Percentiles rank a stretch among this genome's conserved stretches.
Conservation (phyloP, 2,113 vertebrate genomes). For the Mandrillus leucophaeus region DNA sequence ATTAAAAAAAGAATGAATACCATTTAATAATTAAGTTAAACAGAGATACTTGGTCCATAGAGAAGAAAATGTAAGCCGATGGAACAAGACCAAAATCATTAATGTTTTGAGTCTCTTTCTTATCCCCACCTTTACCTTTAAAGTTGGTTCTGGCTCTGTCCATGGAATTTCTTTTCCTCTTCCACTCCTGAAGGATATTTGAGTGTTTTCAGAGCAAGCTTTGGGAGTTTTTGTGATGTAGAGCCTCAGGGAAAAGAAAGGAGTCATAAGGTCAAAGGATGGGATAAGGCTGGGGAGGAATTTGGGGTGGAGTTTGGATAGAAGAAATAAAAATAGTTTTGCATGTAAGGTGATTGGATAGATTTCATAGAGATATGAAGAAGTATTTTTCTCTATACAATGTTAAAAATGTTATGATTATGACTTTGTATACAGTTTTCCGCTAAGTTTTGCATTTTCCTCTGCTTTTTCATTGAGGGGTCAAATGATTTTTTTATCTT, state of each 20-base stretch:
- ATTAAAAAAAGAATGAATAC: not conserved
- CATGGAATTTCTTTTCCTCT: not conserved
- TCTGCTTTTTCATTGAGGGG: not conserved
- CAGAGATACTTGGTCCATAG: not conserved
- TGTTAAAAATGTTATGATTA: not conserved
- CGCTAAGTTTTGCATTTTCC: not conserved
- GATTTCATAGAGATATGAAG: not conserved
- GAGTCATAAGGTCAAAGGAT: not conserved
- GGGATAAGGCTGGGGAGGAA: not conserved
- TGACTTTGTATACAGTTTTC: not conserved
- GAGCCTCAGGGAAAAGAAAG: not conserved
- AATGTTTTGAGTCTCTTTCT: not conserved
- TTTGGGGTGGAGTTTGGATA: not conserved
- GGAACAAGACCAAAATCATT: not conserved
- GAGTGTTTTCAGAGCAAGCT: not conserved
- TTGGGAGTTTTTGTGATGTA: not conserved
- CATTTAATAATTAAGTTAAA: not conserved
- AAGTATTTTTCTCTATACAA: not conserved
- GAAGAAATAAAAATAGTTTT: not conserved
- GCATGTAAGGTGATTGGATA: not conserved
- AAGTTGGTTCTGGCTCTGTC: not conserved
- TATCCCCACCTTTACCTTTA: not conserved
- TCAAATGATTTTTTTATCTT: not conserved
- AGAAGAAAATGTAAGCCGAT: not conserved
- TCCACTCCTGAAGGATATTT: not conserved